Evolutionary conservation across 2,888 invertebrate genomes (phyloP).

Genomic region (Strigamia crassipes): DNA sequence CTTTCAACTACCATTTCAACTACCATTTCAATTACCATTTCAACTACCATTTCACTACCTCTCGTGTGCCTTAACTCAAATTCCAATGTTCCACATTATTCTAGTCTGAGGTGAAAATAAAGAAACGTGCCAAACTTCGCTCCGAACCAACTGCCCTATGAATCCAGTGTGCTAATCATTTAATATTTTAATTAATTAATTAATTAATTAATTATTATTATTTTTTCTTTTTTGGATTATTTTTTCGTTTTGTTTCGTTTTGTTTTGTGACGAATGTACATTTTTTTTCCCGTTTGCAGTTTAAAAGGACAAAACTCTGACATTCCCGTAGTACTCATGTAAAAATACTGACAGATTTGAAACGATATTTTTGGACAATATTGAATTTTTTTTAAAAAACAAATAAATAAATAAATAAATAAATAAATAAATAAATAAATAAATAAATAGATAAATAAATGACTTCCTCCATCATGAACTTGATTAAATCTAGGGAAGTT

Average conservation of each 20-base stretch:
- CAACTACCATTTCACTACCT: neutral
- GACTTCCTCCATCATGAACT: neutral
- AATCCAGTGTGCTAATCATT: conserved; percentile 1
- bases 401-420: neutral
- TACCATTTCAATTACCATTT: too few species aligned
- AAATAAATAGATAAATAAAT: neutral
- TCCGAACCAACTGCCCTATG: neutral
- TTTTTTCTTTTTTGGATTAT: neutral
- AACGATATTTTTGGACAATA: conserved; percentile 15
- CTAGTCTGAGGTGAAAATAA: neutral
- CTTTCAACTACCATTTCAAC: neutral
- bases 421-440: neutral
- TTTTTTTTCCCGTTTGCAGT: neutral
- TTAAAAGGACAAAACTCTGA: conserved; percentile 41
- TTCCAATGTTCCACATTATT: neutral
- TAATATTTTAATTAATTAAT: neutral
- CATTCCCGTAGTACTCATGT: conserved; percentile 30
- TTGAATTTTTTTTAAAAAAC: neutral
- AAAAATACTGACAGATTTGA: conserved; percentile 22
- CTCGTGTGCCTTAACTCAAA: conserved; percentile 13
- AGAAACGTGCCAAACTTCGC: neutral
- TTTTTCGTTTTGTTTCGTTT: too few species aligned
- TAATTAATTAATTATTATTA: neutral
- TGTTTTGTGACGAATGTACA: neutral
- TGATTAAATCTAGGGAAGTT: neutral